Evolutionary conservation across 2,888 invertebrate genomes (phyloP).

Genomic region (Sesia apiformis): DNA sequence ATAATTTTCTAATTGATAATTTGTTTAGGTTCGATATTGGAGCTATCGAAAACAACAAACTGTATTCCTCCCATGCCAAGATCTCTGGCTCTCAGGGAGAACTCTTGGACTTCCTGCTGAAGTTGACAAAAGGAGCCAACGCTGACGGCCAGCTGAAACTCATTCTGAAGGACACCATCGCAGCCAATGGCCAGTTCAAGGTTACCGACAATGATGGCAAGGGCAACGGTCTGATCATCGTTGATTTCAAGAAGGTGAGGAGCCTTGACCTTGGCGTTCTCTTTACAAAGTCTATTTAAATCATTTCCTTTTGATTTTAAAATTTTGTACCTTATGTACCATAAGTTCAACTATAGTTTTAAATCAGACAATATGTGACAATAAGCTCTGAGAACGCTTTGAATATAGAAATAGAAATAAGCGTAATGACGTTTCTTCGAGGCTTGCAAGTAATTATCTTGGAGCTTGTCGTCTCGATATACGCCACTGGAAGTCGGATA

Average conservation of each 20-base stretch:
- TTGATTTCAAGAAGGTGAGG: conserved; percentile 73
- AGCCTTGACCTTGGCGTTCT: neutral
- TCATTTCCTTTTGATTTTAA: too few relatives aligned
- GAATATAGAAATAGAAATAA: too few relatives aligned
- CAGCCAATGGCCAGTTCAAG: conserved; percentile 77
- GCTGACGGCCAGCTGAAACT: conserved; percentile 70
- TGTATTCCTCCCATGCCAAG: conserved; percentile 70
- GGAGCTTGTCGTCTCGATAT: too few relatives aligned
- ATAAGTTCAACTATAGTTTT: too few relatives aligned
- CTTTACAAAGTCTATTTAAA: too few relatives aligned
- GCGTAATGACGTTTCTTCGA: too few relatives aligned
- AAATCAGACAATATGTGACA: too few relatives aligned
- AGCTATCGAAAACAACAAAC: conserved; percentile 45
- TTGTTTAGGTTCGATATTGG: conserved; percentile 57
- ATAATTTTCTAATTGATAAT: too few relatives aligned
- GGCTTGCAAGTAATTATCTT: too few relatives aligned
- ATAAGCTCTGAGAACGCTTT: too few relatives aligned
- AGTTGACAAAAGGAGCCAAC: conserved; percentile 50
- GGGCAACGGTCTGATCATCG: conserved; percentile 74
- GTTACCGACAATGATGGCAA: conserved; percentile 76
- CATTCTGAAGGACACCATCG: conserved; percentile 74
- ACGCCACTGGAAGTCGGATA: too few relatives aligned
- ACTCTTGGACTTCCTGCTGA: conserved; percentile 72
- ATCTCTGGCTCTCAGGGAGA: conserved; percentile 58
- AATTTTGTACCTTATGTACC: too few relatives aligned